Evolutionary conservation across 2,797 vertebrate genomes (phyloP), one percentile per base, ranked within the genome.

Genomic region (Dendrocincla tyrannina): DNA sequence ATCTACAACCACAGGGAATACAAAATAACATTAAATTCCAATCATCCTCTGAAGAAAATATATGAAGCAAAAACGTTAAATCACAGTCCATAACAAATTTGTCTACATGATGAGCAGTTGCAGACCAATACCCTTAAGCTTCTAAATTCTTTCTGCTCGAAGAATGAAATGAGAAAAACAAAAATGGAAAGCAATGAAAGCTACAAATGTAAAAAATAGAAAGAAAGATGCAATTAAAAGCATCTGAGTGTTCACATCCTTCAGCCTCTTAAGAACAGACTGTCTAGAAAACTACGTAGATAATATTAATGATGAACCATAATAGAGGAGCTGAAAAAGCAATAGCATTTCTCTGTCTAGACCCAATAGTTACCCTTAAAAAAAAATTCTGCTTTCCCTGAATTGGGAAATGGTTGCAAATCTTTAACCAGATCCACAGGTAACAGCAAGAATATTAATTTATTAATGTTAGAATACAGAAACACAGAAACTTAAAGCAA

Each of bases 61-160:
- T 3, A 83, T 5, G 27, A 84, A 77, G 37, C 17, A 68, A 95
- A 50, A 93, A 80, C 32, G 73, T 58, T 95, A 91, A 86, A 81
- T 78, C 66, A 91, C 37, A 92, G 62, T 49, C 70, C 64, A 27
- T 69, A 66, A 82, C 49, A 79, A 93, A 93, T 90, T 89, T 85
- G 42, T 50, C 62, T 70, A 70, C 58, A 56, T 73, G 74, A 95
- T 83, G 52, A 88, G 47, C 53, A 64, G 72, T 92, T 94, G 67
- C 93, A 95, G 78, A 81, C 63, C 70, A 77, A 78, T 9, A 87
- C 63, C 83, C 70, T 75, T 83, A 93, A 80, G 64, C 86, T 95
- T 67, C 47, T 33, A 80, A 49, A 62, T 84, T 58, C 72, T 76
- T 64, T 55, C 42, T 87, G 42, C 33, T 75, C 30, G 72, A 46